These are phyloP conservation scores for Tipula lateralis DNA, from an alignment of 2,888 invertebrate species.

Conservation along the genomic window DNA sequence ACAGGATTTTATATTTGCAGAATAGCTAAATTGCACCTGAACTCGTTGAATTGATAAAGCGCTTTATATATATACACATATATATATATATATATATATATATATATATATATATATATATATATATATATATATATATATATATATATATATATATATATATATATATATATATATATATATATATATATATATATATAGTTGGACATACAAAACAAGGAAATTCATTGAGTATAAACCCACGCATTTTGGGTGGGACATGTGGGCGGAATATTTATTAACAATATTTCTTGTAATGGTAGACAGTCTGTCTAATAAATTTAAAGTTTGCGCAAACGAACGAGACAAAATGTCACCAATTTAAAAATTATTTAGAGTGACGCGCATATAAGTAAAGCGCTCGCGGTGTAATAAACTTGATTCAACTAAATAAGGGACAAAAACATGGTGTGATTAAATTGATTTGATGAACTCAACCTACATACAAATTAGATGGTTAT, in stretches of 20 bases:
- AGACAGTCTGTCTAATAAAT: not conserved
- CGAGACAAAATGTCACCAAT: conserved; percentile 19
- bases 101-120: not conserved
- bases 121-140: not conserved
- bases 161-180: not conserved
- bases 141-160: not conserved
- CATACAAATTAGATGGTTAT: conserved; percentile 3
- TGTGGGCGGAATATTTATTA: not conserved
- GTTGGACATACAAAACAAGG: not conserved
- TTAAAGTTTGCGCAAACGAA: not conserved
- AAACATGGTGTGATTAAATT: not conserved
- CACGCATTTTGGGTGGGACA: not conserved
- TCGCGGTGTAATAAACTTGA: not conserved
- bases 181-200: not conserved
- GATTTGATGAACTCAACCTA: conserved; percentile 1
- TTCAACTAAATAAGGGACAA: conserved; percentile 24
- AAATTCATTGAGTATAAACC: not conserved
- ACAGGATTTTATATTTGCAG: not conserved
- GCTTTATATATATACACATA: not conserved
- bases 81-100: not conserved
- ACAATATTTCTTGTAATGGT: not conserved
- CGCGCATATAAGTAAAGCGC: not conserved
- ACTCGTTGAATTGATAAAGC: not conserved
- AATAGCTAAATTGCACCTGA: not conserved
- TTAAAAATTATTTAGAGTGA: not conserved